These are phyloP conservation scores for Lithobius niger DNA, from an alignment of 1,140 invertebrate species.

Conservation along the genomic window DNA sequence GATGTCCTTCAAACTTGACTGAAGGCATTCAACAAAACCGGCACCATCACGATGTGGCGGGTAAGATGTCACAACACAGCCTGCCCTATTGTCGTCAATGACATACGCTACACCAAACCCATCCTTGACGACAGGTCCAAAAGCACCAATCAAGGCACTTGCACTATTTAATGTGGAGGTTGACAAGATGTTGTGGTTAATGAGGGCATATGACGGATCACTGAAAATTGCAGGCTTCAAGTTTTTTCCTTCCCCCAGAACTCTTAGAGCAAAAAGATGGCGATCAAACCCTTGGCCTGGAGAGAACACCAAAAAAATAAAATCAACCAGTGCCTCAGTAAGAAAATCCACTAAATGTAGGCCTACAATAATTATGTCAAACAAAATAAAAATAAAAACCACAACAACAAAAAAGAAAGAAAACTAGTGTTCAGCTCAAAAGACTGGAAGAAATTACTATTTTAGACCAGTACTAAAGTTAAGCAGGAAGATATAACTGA, in stretches of 20 bases:
- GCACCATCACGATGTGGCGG: constrained; percentile 48
- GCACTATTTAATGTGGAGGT: constrained; percentile 85
- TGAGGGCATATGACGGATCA: constrained; percentile 60
- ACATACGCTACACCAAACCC: constrained; percentile 80
- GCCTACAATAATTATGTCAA: too few relatives aligned
- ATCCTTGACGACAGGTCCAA: constrained; percentile 80
- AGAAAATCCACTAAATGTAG: too few relatives aligned
- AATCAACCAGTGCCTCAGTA: too few relatives aligned
- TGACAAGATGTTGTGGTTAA: constrained; percentile 88
- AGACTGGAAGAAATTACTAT: too few relatives aligned
- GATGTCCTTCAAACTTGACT: constrained; percentile 49
- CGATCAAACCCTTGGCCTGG: constrained; percentile 86
- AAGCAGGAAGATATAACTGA: too few relatives aligned
- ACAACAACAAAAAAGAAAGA: too few relatives aligned
- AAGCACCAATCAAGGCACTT: constrained; percentile 76
- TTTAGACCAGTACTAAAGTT: too few relatives aligned
- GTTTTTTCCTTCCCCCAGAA: constrained; percentile 43
- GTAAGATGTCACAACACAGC: constrained; percentile 66
- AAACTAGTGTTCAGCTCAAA: too few relatives aligned
- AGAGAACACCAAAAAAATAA: constrained; percentile 6
- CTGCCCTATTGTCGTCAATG: constrained; percentile 56
- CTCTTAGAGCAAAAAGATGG: constrained; percentile 76
- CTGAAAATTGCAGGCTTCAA: constrained; percentile 50
- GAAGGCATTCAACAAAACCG: constrained; percentile 53
- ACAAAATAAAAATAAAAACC: too few relatives aligned